A percentile compares a stretch with the other conserved stretches of the same genome.
phyloP scores from a whole-genome alignment of 1,140 invertebrate genomes.

The Brachystomella parvula region DNA sequence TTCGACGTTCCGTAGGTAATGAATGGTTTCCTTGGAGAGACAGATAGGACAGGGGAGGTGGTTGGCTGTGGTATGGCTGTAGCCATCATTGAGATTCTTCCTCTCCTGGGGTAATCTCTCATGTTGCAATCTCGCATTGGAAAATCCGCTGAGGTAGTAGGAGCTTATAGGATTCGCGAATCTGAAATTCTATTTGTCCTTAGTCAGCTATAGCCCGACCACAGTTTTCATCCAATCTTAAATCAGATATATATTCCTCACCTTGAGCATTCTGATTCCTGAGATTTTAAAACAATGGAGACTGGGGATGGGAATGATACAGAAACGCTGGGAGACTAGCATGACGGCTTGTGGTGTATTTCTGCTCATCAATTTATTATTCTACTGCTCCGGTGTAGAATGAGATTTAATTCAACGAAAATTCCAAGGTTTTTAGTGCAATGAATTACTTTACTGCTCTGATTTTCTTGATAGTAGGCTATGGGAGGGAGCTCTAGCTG shows the following conservation, averaged over 20 bases:
- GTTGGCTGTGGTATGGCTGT: not conserved
- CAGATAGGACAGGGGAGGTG: not conserved
- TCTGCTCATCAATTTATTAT: too few relatives aligned
- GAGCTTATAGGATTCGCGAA: too few relatives aligned
- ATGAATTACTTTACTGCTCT: not conserved
- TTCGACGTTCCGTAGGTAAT: slow-evolving; percentile 2
- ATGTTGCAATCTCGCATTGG: not conserved
- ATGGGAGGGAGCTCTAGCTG: too few relatives aligned
- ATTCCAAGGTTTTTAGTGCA: not conserved
- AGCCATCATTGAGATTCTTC: not conserved
- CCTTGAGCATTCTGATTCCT: too few relatives aligned
- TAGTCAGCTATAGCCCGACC: too few relatives aligned
- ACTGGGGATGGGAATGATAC: too few relatives aligned
- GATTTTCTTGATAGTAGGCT: not conserved
- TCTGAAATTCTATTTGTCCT: too few relatives aligned
- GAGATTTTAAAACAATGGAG: not conserved
- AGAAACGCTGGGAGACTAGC: too few relatives aligned
- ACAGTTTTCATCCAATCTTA: too few relatives aligned
- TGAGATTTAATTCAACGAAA: not conserved
- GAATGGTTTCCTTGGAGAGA: not conserved
- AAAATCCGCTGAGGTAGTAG: too few relatives aligned
- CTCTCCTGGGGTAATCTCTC: not conserved
- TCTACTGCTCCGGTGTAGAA: not conserved
- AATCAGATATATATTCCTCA: too few relatives aligned
- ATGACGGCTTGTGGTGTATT: too few relatives aligned